These are phyloP conservation scores for Parnassius smintheus DNA, from an alignment of 2,888 invertebrate genomes.

Conservation along the genomic window DNA sequence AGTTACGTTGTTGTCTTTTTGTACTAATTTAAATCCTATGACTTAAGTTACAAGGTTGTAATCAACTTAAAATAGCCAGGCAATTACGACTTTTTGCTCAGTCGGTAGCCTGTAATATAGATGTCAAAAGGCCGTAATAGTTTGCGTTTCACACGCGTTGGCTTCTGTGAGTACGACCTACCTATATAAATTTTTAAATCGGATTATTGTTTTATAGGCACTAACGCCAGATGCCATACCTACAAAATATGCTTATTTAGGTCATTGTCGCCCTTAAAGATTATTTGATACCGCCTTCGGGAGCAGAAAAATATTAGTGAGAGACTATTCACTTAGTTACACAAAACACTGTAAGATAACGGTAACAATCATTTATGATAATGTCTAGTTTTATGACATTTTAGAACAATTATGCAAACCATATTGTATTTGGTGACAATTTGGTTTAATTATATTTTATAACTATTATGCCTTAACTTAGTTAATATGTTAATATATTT, in stretches of 20 bases:
- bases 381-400: no score
- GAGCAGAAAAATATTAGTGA: neutral
- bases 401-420: no score
- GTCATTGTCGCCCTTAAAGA: conserved; percentile 4
- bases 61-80: conserved; percentile 39
- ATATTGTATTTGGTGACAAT: no score
- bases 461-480: no score
- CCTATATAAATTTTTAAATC: conserved; percentile 45
- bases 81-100: conserved; percentile 28
- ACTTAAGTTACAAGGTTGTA: conserved; percentile 37
- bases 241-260: neutral
- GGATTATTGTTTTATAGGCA: conserved; percentile 7
- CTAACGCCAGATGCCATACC: neutral
- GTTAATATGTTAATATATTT: no score
- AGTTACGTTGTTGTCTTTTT: conserved; percentile 33
- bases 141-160: conserved; percentile 67
- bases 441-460: no score
- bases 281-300: neutral
- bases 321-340: no score
- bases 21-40: conserved; percentile 40
- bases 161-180: conserved; percentile 33
- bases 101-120: conserved; percentile 52
- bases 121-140: conserved; percentile 51
- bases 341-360: no score
- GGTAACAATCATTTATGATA: no score